Base-by-base conservation (phyloP, 2,888 invertebrate species). In the Dynastes grantii region DNA sequence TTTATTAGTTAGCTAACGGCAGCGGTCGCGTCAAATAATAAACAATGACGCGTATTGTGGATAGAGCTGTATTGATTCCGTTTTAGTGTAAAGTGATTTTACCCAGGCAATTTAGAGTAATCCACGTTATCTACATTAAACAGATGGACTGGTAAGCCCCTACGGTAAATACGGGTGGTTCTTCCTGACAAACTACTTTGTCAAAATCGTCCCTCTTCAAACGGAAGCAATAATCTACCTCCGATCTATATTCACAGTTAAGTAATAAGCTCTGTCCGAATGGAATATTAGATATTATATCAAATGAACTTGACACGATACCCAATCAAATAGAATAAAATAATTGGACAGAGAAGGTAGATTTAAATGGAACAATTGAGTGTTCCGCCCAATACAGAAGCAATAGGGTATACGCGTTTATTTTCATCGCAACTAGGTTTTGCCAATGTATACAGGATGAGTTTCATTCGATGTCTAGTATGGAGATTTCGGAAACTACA, bases 91-190 rank as follows among this genome's bases (percentile, higher is more conserved):
- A 75, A 75, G 61, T 75, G 73, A 75, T 75, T 75, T 75, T 61
- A 75, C 73, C 73, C 45, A 49, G 73, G 61, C 73, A 75, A 75
- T 75, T 63, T 75, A 75, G 73, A 75, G 61, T 75, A 75, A 75
- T 75, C 73, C 73, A 40, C 73, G 61, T 75, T 75, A 75, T 75
- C 73, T 75, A 22, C 29, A 49, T 61, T 45, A 75, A 75, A 75
- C 73, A 75, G 73, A 40, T 75, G 45, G 61, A 75, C 45, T 75
- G 71, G 55, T 37, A 55, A 75, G 45, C 73, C 40, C 22, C 49
- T 29, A 75, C 73, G 22, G 58, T 61, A 58, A 58, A 58, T 58
- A 73, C 40, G 22, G 32, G 2, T 32, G 61, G 61, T 61, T 61
- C 27, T 45, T 61, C 27, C 40, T 75, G 49, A 58, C 45, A 61